These are phyloP conservation scores for Siniperca undulata DNA, from an alignment of 2,797 vertebrate species.

Conservation along the genomic window DNA sequence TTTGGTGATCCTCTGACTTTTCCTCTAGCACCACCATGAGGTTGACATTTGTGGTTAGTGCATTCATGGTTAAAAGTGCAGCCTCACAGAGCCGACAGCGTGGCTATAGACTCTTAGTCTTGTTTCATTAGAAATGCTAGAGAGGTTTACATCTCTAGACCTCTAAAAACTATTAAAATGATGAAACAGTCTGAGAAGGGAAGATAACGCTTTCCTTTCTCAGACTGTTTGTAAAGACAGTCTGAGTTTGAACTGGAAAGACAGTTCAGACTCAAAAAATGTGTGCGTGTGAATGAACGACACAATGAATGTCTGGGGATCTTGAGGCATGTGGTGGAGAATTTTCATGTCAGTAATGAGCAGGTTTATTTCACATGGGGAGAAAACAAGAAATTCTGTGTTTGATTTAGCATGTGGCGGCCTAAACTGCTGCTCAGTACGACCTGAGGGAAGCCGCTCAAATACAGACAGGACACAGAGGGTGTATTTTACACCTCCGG, in stretches of 20 bases:
- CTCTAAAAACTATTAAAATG: not conserved
- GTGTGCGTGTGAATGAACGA: not conserved
- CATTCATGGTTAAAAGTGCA: not conserved
- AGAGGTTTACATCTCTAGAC: not conserved
- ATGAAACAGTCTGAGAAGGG: not conserved
- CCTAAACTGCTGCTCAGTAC: not conserved
- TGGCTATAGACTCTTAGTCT: not conserved
- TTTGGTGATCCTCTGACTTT: not conserved
- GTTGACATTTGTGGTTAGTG: not conserved
- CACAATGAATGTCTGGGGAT: not conserved
- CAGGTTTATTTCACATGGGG: not conserved
- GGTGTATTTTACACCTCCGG: conserved; percentile 27
- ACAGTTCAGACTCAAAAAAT: not conserved
- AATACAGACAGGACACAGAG: conserved; percentile 4
- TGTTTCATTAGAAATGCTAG: not conserved
- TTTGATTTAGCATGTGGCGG: conserved; percentile 12
- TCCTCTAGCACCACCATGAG: too few relatives aligned
- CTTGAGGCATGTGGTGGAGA: not conserved
- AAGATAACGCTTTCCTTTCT: not conserved
- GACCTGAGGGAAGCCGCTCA: conserved; percentile 21
- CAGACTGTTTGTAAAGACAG: too few relatives aligned
- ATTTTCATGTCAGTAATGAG: not conserved
- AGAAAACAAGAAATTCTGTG: not conserved
- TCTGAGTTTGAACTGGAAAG: too few relatives aligned
- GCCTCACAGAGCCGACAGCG: not conserved